phyloP scores from a whole-genome alignment of 1,140 invertebrate genomes.

The Solenopsis invicta region DNA sequence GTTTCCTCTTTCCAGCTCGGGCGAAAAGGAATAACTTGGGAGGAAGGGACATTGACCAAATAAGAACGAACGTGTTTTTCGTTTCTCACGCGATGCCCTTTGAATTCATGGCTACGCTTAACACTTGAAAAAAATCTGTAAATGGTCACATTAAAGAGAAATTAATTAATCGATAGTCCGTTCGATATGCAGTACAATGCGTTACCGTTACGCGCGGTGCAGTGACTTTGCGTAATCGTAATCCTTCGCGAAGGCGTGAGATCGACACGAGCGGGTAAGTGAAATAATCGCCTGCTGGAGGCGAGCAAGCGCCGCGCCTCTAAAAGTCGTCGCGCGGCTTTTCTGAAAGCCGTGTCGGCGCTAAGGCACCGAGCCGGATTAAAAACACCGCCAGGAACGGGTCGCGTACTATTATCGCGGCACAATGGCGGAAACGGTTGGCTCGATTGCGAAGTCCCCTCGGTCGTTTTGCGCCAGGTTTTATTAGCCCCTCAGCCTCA shows the following conservation, averaged over 20 bases:
- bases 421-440: constrained; percentile 51
- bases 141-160: background rate
- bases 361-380: constrained; percentile 40
- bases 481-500: constrained; percentile 28
- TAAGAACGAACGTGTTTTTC: constrained; percentile 30
- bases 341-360: constrained; percentile 53
- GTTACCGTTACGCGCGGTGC: background rate
- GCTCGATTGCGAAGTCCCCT: constrained; percentile 19
- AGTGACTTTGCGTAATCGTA: constrained; percentile 29
- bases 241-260: constrained; percentile 29
- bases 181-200: background rate
- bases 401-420: constrained; percentile 50
- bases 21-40: constrained; percentile 60
- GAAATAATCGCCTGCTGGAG: constrained; percentile 39
- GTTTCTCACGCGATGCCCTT: background rate
- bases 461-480: constrained; percentile 32
- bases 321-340: constrained; percentile 45
- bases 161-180: background rate
- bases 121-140: background rate
- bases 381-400: constrained; percentile 46
- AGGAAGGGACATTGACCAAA: constrained; percentile 26
- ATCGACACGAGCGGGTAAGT: constrained; percentile 27
- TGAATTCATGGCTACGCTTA: background rate
- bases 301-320: constrained; percentile 57
- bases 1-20: constrained; percentile 83